Evolutionary conservation across 2,797 vertebrate genomes (phyloP), one percentile per base, ranked within the genome.

Genomic region (Arrhamphus sclerolepis): DNA sequence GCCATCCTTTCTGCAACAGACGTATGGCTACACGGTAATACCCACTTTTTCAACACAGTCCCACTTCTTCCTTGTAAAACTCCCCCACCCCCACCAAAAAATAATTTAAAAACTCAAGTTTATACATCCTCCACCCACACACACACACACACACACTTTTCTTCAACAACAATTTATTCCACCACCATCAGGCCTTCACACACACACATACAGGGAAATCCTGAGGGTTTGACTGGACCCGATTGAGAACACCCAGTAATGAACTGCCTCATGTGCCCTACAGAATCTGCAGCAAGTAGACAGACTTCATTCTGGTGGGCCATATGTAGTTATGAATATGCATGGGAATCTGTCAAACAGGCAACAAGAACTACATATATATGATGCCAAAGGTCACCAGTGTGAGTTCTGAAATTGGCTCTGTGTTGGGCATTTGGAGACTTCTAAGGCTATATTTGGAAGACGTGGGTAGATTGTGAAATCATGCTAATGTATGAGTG

Each of bases 241-340:
- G 38, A 66, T 69, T 75, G 71, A 82, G 72, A 90, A 77, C 63
- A 55, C 72, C 79, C 72, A 82, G 83, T 90, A 90, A 89, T 89
- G 83, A 89, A 87, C 57, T 55, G 79, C 89, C 86, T 89, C 66
- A 54, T 77, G 66, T 19, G 67, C 80, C 80, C 55, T 52, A 62
- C 67, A 57, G 70, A 75, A 66, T 83, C 75, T 77, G 77, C 77
- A 81, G 79, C 76, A 78, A 88, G 78, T 70, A 89, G 91, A 88
- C 83, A 83, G 86, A 82, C 85, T 80, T 89, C 80, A 79, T 89
- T 91, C 85, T 86, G 87, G 79, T 46, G 65, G 81, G 81, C 89
- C 92, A 92, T 92, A 90, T 92, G 90, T 77, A 87, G 71, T 54
- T 83, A 93, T 93, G 92, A 93, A 93, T 93, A 92, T 93, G 86